Base-by-base conservation (phyloP, 2,113 vertebrate genomes). In the Neogobius melanostomus region DNA sequence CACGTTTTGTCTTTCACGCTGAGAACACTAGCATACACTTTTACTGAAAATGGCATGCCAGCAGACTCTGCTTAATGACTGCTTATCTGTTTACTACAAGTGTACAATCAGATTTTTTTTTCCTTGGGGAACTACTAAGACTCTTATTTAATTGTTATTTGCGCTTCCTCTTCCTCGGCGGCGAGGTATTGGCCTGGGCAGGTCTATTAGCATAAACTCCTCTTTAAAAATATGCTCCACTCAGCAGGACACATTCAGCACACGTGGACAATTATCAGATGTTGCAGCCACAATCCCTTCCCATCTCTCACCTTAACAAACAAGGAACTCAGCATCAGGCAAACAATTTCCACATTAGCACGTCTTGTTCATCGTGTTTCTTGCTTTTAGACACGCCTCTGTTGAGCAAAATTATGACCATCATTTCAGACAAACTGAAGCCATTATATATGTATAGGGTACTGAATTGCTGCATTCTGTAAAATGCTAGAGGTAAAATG, bases 51-150 rank as follows among this genome's bases (percentile, higher is more conserved):
- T 44, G 57, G 57, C 57, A 43, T 61, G 59, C 59, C 36, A 43
- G 42, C 36, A 8, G 5, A 3, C 4, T 51, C 59, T 44, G 7
- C 42, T 44, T 44, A 61, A 44, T 61, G 59, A n/a, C 57, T 61
- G 59, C 59, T 61, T 61, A 61, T 61, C 36, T 44, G 59, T 61
- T 45, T 61, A n/a, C 42, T 61, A 61, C 36, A 43, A 61, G 59
- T 61, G 59, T 47, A 45, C 6, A 1, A 10, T 44, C n/a, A 64
- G 44, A 63, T 44, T 43, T 42, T 43, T 17, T 43, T 54, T 16
- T 71, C 11, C 61, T 46, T 42, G 4, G 51, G 61, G 28, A 64
- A 49, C 4, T 8, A 44, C 46, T 75, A 36, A 46, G 11, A 5
- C 36, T 60, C 65, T 9, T 53, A 46, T 56, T 14, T 46, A 12